Evolutionary conservation across 2,797 vertebrate genomes (phyloP).

Genomic region (Cacajao melanocephalus): DNA sequence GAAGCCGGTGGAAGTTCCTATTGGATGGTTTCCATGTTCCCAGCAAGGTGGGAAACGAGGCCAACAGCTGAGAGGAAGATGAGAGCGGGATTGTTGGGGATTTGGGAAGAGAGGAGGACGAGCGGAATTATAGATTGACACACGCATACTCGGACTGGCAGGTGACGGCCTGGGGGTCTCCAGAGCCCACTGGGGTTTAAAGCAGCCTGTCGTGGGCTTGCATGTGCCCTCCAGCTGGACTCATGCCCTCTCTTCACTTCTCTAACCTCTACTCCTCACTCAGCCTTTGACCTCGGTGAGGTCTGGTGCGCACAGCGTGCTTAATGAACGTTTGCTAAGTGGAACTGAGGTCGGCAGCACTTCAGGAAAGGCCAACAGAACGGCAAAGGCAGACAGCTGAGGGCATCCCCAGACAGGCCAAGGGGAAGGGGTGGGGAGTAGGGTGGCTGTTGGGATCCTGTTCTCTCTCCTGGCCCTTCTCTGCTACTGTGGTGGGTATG

Average conservation of each 20-base stretch:
- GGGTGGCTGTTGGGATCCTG: background rate
- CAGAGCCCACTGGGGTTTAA: background rate
- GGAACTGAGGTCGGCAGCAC: too few species aligned
- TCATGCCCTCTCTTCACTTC: background rate
- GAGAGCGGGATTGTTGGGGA: background rate
- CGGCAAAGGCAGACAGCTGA: background rate
- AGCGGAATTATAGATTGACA: background rate
- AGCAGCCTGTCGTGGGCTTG: fast-evolving
- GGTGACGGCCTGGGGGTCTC: background rate
- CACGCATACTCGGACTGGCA: background rate
- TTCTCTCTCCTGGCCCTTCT: background rate
- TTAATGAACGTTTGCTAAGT: background rate
- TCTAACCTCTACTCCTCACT: background rate
- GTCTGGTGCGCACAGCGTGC: background rate
- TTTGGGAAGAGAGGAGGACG: background rate
- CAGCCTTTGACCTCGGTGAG: background rate
- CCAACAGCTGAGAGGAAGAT: background rate
- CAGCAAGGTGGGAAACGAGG: background rate
- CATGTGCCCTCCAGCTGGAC: too few species aligned
- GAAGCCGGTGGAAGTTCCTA: background rate
- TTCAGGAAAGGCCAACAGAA: background rate
- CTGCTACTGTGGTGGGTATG: background rate
- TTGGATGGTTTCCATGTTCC: background rate
- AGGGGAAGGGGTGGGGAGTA: background rate
- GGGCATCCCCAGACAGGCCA: background rate